Base-by-base conservation (phyloP, 1,140 invertebrate species). In the Eupristina koningsbergeri region DNA sequence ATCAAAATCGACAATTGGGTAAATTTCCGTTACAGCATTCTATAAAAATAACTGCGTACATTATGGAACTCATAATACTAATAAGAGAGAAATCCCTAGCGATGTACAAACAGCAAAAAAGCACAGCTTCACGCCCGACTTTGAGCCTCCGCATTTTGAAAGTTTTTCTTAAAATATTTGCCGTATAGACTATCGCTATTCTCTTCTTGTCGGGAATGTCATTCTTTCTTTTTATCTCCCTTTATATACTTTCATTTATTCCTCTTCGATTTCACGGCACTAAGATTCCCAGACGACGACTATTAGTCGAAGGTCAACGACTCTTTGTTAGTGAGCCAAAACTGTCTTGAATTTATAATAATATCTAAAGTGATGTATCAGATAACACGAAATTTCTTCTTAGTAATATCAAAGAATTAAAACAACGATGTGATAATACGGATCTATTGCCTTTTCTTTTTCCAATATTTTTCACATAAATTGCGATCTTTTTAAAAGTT, bases 251-350 rank as follows among this genome's bases (percentile, higher is more conserved):
- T 22, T 2, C 13, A 31, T 26, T 45, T 45, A 47, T 64, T 79
- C 19, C 34, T 36, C 50, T 61, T 75, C 31, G 75, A 77, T 58
- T 77, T 61, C 34, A 58, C 34, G 41, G 31, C 17, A 7, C n/a
- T 58, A 50, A 17, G 34, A 81, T 74, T 82, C 58, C 71, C 39
- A 47, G 80, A 76, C 50, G 80, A 76, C 50, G 53, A 15, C 11
- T 29, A 41, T 41, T 50, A 50, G 45, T 75, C 81, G 61, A 83
- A 83, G 81, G 81, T 83, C 81, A 83, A 83, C 64, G 81, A 41
- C 81, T 77, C 36, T 53, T 61, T 22, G 41, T 34, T 39, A 71
- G 36, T 11, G 0, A 7, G 63, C 11, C 31, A 3, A 69, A 6
- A 47, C 19, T 29, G 19, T 34, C 31, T 69, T 2, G 47, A 50